These are phyloP conservation scores for Macropis europaea DNA, from an alignment of 2,888 invertebrate species.

Conservation along the genomic window DNA sequence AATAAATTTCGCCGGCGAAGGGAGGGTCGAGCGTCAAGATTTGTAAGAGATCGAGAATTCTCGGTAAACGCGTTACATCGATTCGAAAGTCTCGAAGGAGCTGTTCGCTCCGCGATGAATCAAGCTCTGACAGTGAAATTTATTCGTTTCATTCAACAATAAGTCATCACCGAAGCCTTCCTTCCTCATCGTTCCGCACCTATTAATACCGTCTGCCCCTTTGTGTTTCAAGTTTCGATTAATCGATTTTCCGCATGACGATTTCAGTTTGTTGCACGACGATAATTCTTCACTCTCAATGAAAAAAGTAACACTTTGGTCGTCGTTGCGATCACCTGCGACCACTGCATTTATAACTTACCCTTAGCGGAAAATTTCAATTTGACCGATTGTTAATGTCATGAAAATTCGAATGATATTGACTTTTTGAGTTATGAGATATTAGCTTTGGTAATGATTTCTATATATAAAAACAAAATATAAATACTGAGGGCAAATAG, in stretches of 20 bases:
- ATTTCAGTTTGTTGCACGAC: background rate
- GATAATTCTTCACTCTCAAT: background rate
- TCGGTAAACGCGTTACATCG: constrained; percentile 3
- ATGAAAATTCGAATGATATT: too few species aligned
- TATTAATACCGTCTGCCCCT: constrained; percentile 27
- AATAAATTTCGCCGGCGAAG: constrained; percentile 9
- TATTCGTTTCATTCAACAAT: constrained; percentile 22
- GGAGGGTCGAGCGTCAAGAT: background rate
- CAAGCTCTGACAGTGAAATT: constrained; percentile 23
- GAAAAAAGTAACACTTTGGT: too few species aligned
- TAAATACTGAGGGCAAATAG: too few species aligned
- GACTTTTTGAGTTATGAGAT: too few species aligned
- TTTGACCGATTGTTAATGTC: too few species aligned
- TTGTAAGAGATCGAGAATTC: constrained; percentile 1
- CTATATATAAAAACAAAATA: too few species aligned
- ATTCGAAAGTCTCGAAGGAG: constrained; percentile 9
- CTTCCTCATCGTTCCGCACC: background rate
- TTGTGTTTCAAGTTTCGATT: constrained; percentile 27
- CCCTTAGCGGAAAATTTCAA: too few species aligned
- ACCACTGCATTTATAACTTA: too few species aligned
- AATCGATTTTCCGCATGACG: constrained; percentile 17
- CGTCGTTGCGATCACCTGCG: too few species aligned
- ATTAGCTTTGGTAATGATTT: too few species aligned
- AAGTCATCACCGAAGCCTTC: constrained; percentile 5
- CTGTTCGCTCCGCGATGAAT: constrained; percentile 36